Percentiles rank a stretch among this genome's conserved stretches.
Evolutionary conservation across 2,797 vertebrate species (phyloP).

Genomic region (Lacerta bilineata): DNA sequence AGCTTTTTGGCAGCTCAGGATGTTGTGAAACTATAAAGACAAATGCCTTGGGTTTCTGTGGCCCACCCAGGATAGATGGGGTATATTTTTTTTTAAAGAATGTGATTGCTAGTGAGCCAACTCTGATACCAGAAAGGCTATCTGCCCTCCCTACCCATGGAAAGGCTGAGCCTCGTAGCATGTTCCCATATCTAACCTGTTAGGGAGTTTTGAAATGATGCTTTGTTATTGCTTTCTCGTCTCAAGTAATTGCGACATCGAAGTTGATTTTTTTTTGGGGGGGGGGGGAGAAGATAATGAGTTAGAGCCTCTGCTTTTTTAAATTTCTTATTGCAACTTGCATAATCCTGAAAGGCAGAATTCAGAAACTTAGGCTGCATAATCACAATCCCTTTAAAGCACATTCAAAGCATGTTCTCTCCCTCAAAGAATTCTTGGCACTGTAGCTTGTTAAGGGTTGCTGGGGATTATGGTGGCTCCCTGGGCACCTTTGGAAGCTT

Average conservation of each 20-base stretch:
- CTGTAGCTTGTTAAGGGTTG: too few relatives aligned
- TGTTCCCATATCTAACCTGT: neutral
- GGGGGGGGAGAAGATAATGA: neutral
- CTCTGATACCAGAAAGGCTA: neutral
- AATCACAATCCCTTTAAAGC: too few relatives aligned
- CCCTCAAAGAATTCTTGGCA: too few relatives aligned
- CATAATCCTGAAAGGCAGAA: too few relatives aligned
- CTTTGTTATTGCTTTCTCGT: neutral
- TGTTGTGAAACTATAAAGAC: slow-evolving; percentile 10
- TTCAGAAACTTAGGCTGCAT: too few relatives aligned
- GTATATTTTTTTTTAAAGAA: neutral
- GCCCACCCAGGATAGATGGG: slow-evolving; percentile 33
- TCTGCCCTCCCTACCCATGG: neutral
- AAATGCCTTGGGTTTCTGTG: neutral
- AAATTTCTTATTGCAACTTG: too few relatives aligned
- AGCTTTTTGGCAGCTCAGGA: slow-evolving; percentile 18
- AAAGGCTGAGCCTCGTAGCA: neutral
- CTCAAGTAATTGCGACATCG: too few relatives aligned
- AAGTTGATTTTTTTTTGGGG: neutral
- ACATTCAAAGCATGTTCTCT: too few relatives aligned
- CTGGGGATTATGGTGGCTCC: too few relatives aligned
- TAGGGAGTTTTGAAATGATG: neutral
- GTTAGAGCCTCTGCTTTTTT: neutral
- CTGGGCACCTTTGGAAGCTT: too few relatives aligned
- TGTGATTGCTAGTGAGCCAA: neutral